phyloP scores from a whole-genome alignment of 2,888 invertebrate genomes.

The Argyresthia albistria region DNA sequence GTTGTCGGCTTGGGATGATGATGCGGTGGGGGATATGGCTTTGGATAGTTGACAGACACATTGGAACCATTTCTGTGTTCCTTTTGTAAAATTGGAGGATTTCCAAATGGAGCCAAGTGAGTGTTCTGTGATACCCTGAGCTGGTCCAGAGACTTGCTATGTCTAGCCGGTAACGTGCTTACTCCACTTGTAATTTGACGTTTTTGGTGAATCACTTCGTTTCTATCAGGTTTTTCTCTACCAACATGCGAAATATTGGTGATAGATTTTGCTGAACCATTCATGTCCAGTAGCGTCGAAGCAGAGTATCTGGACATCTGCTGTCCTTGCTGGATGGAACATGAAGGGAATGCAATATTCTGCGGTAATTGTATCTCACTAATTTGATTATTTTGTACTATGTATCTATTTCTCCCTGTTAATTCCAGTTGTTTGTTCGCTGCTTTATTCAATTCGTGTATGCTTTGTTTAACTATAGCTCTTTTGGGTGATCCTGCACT shows the following conservation, averaged over 20 bases:
- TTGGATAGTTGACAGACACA: constrained; percentile 56
- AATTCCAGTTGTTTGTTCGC: constrained; percentile 60
- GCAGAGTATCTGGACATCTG: constrained; percentile 73
- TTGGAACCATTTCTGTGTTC: constrained; percentile 50
- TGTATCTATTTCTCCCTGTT: constrained; percentile 62
- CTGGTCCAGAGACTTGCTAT: constrained; percentile 88
- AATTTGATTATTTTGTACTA: constrained; percentile 68
- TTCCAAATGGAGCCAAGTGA: constrained; percentile 25
- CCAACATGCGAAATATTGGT: constrained; percentile 32
- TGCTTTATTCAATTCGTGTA: constrained; percentile 48
- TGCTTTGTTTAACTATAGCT: constrained; percentile 57
- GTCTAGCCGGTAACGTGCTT: constrained; percentile 77
- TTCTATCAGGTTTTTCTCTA: constrained; percentile 38
- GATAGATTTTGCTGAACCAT: constrained; percentile 29
- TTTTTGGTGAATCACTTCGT: constrained; percentile 45
- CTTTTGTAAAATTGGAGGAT: constrained; percentile 38
- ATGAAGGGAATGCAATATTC: constrained; percentile 52
- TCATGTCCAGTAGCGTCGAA: constrained; percentile 68
- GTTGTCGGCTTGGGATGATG: constrained; percentile 62
- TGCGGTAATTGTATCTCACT: constrained; percentile 64
- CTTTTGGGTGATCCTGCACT: constrained; percentile 57
- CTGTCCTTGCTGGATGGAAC: constrained; percentile 57
- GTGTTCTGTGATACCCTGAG: constrained; percentile 72
- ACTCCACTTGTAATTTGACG: constrained; percentile 59
- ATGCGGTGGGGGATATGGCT: constrained; percentile 49